These are phyloP conservation scores for Candidula unifasciata DNA, from an alignment of 2,888 invertebrate genomes.

Conservation along the genomic window DNA sequence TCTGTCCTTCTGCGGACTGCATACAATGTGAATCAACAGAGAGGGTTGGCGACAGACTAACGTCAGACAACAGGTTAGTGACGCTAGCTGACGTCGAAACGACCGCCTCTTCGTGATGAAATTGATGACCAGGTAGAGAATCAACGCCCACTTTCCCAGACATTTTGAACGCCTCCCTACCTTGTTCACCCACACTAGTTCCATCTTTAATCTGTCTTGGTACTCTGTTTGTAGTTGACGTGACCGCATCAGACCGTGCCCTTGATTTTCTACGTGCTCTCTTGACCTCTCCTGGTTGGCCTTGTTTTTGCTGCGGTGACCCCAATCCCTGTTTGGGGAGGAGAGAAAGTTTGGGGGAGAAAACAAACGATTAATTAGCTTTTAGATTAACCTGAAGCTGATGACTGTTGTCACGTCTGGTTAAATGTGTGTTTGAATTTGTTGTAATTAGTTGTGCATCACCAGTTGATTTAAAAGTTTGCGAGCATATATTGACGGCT, in stretches of 20 bases:
- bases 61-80: not conserved
- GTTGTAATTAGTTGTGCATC: not conserved
- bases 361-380: not conserved
- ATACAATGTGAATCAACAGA: not conserved
- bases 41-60: not conserved
- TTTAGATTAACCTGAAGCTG: too few species aligned
- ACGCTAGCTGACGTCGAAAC: slow-evolving; percentile 13
- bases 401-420: too few species aligned
- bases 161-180: not conserved
- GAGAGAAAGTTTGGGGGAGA: not conserved
- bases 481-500: too few species aligned
- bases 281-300: not conserved
- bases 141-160: slow-evolving; percentile 18
- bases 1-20: not conserved
- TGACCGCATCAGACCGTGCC: slow-evolving; percentile 33
- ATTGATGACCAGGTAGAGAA: slow-evolving; percentile 31
- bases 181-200: not conserved
- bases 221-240: slow-evolving; percentile 30
- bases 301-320: slow-evolving; percentile 3
- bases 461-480: too few species aligned
- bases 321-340: not conserved
- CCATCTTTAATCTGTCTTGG: slow-evolving; percentile 3
- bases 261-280: slow-evolving; percentile 38
- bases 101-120: slow-evolving; percentile 40
- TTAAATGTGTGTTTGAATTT: not conserved